Conservation (phyloP, 2,888 invertebrate genomes). For the Dicycla oo region DNA sequence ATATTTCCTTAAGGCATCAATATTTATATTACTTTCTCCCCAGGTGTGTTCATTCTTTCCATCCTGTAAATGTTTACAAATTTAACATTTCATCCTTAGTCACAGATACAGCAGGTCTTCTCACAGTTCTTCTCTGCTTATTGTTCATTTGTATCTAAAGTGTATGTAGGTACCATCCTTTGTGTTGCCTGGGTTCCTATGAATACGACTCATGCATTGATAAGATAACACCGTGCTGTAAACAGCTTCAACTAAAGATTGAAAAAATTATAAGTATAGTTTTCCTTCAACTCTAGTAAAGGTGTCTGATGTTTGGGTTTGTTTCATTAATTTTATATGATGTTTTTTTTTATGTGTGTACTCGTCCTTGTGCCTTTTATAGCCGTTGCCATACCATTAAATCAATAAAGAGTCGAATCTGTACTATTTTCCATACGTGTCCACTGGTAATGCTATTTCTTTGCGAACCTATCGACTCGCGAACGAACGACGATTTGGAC, state of each 20-base stretch:
- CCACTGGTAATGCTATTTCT: background rate
- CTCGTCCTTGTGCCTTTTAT: conserved; percentile 9
- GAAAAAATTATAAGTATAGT: background rate
- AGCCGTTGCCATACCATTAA: conserved; percentile 13
- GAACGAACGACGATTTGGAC: background rate
- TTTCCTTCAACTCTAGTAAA: background rate
- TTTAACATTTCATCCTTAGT: background rate
- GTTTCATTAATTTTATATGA: conserved; percentile 9
- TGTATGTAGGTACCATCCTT: conserved; percentile 23
- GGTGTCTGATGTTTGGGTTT: background rate
- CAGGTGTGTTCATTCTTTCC: background rate
- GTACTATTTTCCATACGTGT: conserved; percentile 8
- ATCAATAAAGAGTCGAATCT: conserved; percentile 1
- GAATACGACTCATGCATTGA: conserved; percentile 49
- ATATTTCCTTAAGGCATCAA: background rate
- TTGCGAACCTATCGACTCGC: background rate
- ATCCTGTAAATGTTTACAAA: background rate
- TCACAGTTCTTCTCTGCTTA: background rate
- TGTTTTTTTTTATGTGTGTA: no score
- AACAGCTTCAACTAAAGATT: background rate
- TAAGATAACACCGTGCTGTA: background rate
- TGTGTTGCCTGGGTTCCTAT: conserved; percentile 44
- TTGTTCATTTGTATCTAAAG: background rate
- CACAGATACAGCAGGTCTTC: background rate
- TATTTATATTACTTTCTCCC: background rate